These are phyloP conservation scores for Dichetophora obliterata DNA, from an alignment of 2,888 invertebrate species.

Conservation along the genomic window DNA sequence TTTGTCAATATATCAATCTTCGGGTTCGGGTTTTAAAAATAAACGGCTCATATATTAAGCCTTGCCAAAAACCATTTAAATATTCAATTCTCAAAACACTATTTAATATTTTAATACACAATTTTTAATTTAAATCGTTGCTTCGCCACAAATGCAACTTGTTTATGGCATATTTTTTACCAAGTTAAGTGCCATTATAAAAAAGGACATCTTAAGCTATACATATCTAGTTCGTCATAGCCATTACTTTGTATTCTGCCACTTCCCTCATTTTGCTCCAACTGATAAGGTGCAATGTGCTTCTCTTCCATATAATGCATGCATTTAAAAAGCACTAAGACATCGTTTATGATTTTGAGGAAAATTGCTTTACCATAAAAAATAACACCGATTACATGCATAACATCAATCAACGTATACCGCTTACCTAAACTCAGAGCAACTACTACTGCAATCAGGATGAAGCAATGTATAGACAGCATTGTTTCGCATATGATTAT, in stretches of 20 bases:
- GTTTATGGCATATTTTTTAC: too few species aligned
- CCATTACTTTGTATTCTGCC: neutral
- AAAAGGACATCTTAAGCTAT: neutral
- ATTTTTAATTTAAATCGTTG: too few species aligned
- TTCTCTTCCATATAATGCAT: constrained; percentile 44
- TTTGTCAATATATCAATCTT: too few species aligned
- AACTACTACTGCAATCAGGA: constrained; percentile 54
- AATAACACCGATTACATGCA: neutral
- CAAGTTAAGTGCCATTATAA: neutral
- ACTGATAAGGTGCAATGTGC: neutral
- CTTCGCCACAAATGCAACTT: too few species aligned
- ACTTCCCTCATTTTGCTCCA: neutral
- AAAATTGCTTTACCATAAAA: constrained; percentile 51
- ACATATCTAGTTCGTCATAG: neutral
- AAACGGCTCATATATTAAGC: too few species aligned
- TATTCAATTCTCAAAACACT: too few species aligned
- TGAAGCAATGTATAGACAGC: constrained; percentile 55
- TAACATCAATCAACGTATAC: neutral
- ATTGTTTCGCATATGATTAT: constrained; percentile 50
- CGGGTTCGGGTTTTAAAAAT: too few species aligned
- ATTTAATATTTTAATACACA: too few species aligned
- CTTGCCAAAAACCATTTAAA: too few species aligned
- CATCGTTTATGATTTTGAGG: constrained; percentile 57
- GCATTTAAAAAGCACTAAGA: constrained; percentile 57
- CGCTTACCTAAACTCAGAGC: constrained; percentile 51